phyloP scores from a whole-genome alignment of 2,113 vertebrate species.

The Paracanthobrama guichenoti region DNA sequence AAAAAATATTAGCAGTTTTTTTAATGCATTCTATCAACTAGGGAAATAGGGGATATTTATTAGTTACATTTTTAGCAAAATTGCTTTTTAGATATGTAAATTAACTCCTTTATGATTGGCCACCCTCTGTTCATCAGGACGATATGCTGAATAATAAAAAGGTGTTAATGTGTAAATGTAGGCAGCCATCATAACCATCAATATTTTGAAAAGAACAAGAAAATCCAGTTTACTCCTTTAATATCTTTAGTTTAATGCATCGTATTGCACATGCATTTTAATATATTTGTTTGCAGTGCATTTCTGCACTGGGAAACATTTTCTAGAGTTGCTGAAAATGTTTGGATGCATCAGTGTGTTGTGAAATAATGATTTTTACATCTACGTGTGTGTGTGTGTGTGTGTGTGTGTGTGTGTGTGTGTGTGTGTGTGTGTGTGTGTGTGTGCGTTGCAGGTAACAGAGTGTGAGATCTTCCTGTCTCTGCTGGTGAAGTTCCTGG shows the following conservation, averaged over 20 bases:
- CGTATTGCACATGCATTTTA: neutral
- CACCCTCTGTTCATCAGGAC: neutral
- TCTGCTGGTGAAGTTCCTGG: slow-evolving; percentile 97
- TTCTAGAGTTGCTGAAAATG: neutral
- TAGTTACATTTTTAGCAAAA: neutral
- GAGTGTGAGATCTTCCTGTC: slow-evolving; percentile 99
- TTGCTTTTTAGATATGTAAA: neutral
- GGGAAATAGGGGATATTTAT: neutral
- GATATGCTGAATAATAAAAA: neutral
- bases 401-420: slow-evolving; percentile 49
- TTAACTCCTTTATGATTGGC: neutral
- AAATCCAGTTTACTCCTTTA: neutral
- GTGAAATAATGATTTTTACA: neutral
- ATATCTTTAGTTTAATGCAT: neutral
- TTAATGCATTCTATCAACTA: neutral
- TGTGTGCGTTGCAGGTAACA: slow-evolving; percentile 84
- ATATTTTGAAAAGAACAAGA: neutral
- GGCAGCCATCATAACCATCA: neutral
- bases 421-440: neutral
- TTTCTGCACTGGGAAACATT: neutral
- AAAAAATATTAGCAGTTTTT: neutral
- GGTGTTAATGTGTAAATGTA: neutral
- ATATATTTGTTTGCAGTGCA: neutral
- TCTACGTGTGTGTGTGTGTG: neutral
- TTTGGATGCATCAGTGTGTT: neutral